These are phyloP conservation scores for Ruditapes philippinarum DNA, from an alignment of 1,140 invertebrate species.

Conservation along the genomic window DNA sequence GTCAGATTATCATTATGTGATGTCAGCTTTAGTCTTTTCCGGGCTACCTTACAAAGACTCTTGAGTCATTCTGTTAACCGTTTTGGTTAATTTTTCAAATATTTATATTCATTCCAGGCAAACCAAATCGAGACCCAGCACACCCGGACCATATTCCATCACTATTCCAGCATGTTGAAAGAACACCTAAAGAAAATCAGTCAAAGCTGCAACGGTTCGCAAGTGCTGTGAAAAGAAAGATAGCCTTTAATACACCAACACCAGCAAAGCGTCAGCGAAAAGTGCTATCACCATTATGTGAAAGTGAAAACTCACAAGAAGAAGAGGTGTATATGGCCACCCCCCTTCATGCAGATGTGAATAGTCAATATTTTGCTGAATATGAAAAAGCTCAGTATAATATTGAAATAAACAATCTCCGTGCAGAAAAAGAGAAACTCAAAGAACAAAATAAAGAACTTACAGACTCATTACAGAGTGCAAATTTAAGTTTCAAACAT, in stretches of 20 bases:
- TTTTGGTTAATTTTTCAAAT: no score
- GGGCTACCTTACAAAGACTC: no score
- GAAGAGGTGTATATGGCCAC: neutral
- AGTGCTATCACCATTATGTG: neutral
- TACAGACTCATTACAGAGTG: neutral
- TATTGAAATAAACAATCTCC: neutral
- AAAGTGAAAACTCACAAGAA: neutral
- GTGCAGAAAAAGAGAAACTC: neutral
- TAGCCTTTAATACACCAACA: neutral
- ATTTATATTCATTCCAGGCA: neutral
- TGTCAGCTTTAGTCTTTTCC: no score
- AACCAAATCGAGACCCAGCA: neutral
- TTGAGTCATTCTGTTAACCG: neutral
- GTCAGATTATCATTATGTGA: no score
- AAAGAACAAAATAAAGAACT: neutral
- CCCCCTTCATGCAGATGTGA: neutral
- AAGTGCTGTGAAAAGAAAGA: slow-evolving; percentile 15
- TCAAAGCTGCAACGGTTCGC: neutral
- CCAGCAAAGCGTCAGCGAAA: slow-evolving; percentile 1
- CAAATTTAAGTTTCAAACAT: neutral
- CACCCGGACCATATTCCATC: neutral
- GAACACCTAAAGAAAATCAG: neutral
- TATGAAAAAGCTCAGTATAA: neutral
- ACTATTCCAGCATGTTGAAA: neutral
- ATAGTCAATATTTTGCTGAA: no score